Evolutionary conservation across 37 sponge, comb jelly and placozoan genomes (phyloP), one percentile per base, ranked within the genome.

Genomic region (Cliona cf. orientalis): DNA sequence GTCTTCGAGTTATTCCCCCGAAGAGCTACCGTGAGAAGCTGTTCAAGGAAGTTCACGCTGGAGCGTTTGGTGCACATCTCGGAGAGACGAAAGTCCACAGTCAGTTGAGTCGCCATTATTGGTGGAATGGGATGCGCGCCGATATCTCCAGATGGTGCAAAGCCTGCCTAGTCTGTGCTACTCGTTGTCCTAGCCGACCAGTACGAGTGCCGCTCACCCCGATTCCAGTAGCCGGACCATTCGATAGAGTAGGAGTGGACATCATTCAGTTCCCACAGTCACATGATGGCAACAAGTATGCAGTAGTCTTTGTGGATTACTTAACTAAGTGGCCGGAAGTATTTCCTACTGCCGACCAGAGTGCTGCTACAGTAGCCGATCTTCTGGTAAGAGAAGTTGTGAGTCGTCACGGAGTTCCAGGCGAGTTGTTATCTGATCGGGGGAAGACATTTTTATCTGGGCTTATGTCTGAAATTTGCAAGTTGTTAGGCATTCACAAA

Each of bases 321-420:
- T 61, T 90, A 0, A 79, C 90, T 19, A 84, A 84, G 42, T 90
- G 90, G 86, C 86, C 91, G 31, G 91, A 90, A 58, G 91, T 80
- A n/a, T 90, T 75, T 42, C 44, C 91, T 19, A 44, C 66, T 7
- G 3, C 64, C 14, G 82, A 85, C 45, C 91, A 85, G 32, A 70
- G 80, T 68, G 85, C 90, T 12, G 53, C 53, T 35, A 90, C 90
- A 3, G 80, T 90, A 31, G 90, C 90, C 23, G 56, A 55, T 12
- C 68, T 89, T 1, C 39, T 89, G 37, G 79, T 89, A 46, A 80
- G 79, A 66, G n/a, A 83, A n/a, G 64, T 89, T 62, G 44, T 89
- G 17, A 66, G 84, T 37, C 55, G 84, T 3, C 90, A 83, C 79
- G 91, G 91, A 61, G 91, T 89, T 1, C 90, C 90, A 11, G 11